Base-by-base conservation (phyloP, 2,113 vertebrate species). In the Pholis gunnellus region DNA sequence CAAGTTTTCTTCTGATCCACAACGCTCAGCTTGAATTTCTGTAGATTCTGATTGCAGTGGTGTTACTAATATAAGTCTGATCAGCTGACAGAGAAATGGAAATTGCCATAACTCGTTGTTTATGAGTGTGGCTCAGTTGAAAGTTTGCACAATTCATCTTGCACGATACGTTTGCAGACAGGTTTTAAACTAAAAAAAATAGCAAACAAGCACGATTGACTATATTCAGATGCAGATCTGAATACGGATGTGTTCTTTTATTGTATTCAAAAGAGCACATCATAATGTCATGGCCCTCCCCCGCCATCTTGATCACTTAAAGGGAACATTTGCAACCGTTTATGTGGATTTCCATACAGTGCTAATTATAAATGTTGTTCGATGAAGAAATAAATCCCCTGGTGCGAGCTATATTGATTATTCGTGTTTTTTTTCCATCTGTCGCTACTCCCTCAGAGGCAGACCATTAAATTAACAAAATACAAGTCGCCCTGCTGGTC, bases 81-180 rank as follows among this genome's bases (percentile, higher is more conserved):
- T 48, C 46, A 4, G 46, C 8, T 38, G 22, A 57, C 34, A 74
- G 50, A 75, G 29, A 74, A 74, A 80, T 80, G 22, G 22, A 69
- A 73, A 61, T 63, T 13, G 2, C 27, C 54, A 64, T 54, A 61
- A 76, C 31, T 79, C 9, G 11, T 31, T 18, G n/a, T 44, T 72
- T 44, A 17, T 63, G 9, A 72, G n/a, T 71, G 42, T 52, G 36
- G 38, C 56, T 75, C n/a, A 71, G 31, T n/a, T 68, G 22, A 44
- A 76, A 42, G 27, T 70, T 40, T 54, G 9, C 36, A 59, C 10
- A 60, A 31, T 38, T 67, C 25, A 36, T 29, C 20, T 25, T 56
- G 57, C 42, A 13, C 48, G 52, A 36, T 46, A 42, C 8, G 31
- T 56, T 42, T 66, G n/a, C 59, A 38, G 46, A 48, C 46, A 6